Evolutionary conservation across 2,113 vertebrate genomes (phyloP), one percentile per base, ranked within the genome.

Genomic region (Thomomys bottae): DNA sequence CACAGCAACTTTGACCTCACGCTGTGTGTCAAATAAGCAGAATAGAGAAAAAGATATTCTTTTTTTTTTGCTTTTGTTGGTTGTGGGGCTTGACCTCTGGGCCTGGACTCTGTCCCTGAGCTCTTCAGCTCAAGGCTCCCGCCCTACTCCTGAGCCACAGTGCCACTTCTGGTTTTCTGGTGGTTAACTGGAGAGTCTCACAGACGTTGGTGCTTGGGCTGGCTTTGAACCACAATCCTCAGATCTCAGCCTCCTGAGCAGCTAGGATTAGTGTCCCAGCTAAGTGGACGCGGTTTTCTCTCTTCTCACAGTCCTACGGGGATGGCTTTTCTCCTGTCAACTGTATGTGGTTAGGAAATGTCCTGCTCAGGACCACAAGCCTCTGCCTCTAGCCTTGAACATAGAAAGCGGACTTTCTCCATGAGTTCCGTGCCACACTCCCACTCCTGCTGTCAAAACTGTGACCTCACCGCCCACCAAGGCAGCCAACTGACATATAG

Each of bases 341-440:
- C 30, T 15, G 4, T 72, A 15, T 0, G 20, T 71, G 49, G 68
- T 42, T 68, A 93, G 89, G 45, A 84, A 38, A 49, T 11, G 34
- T 63, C 85, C 72, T 63, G 2, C 36, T 57, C 61, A n/a, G 36
- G 7, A 12, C 18, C 24, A 4, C 45, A 42, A 73, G 49, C 0
- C 24, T 89, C 64, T 40, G 26, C 77, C 84, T 89, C 80, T n/a
- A 76, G 61, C 17, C 40, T 24, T 84, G 21, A 21, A 78, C 80
- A 87, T 75, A 70, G 28, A 34, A 67, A 75, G 42, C 26, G 88
- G 95, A 90, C 59, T 57, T 63, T 36, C 68, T 57, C 75, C 84
- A 67, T 28, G 0, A 78, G 72, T 91, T 89, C 63, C 68, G n/a
- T 66, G 72, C 40, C 66, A 89, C 72, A 36, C 77, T 81, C 72